Percentiles rank a stretch among this genome's conserved stretches.
Evolutionary conservation across 2,113 vertebrate species (phyloP).

Genomic region (Carassius auratus): DNA sequence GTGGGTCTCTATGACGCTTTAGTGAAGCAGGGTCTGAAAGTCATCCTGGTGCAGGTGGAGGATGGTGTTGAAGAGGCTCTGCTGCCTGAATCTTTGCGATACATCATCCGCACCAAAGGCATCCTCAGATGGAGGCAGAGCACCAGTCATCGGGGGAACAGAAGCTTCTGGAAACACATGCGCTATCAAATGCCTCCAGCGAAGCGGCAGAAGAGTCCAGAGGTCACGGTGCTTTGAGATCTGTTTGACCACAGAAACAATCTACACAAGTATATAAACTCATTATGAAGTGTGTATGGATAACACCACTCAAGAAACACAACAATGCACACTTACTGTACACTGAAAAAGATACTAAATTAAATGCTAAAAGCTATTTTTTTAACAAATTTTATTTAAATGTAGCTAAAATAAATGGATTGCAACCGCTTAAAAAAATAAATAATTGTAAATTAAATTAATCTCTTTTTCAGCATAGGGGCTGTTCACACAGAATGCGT

Average conservation of each 20-base stretch:
- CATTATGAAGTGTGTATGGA: neutral
- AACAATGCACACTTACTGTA: too few relatives aligned
- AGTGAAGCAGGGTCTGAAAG: constrained; percentile 73
- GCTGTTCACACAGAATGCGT: too few relatives aligned
- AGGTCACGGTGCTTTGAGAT: neutral
- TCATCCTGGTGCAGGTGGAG: constrained; percentile 78
- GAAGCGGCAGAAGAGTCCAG: neutral
- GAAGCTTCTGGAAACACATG: constrained; percentile 85
- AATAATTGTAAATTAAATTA: too few relatives aligned
- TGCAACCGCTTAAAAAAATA: too few relatives aligned
- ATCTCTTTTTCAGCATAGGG: too few relatives aligned
- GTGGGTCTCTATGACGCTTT: constrained; percentile 82
- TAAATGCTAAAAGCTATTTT: too few relatives aligned
- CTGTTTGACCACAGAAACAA: neutral
- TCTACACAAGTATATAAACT: neutral
- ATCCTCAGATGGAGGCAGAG: constrained; percentile 76
- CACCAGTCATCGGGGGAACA: constrained; percentile 54
- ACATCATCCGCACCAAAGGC: constrained; percentile 82
- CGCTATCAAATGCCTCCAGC: constrained; percentile 80
- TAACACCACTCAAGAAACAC: neutral
- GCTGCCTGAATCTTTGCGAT: constrained; percentile 83
- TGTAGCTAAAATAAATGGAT: too few relatives aligned
- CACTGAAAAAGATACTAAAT: too few relatives aligned
- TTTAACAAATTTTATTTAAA: too few relatives aligned
- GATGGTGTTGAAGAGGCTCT: constrained; percentile 70